phyloP scores from a whole-genome alignment of 2,113 vertebrate species.

The Brachypodius melanocephalos region DNA sequence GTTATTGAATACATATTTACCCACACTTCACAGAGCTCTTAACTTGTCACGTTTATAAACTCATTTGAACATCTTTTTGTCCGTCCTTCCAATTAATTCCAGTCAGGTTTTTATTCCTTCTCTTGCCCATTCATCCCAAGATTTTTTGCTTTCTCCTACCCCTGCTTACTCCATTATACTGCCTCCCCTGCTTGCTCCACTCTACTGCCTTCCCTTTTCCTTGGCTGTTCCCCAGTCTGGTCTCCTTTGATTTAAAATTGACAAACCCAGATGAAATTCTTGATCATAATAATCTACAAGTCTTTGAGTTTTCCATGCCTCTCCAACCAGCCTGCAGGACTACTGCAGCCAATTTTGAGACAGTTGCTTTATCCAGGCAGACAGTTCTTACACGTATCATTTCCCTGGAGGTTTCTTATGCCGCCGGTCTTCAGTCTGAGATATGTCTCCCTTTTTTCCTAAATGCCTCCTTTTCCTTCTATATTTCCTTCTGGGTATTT shows the following conservation, averaged over 20 bases:
- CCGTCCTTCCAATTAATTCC: background rate
- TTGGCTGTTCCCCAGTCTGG: background rate
- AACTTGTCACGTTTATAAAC: background rate
- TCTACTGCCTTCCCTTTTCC: background rate
- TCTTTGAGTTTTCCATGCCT: background rate
- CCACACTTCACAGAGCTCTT: background rate
- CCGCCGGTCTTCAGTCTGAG: background rate
- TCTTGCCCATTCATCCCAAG: background rate
- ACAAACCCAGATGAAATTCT: background rate
- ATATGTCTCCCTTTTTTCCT: background rate
- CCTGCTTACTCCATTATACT: background rate
- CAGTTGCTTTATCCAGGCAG: slow-evolving; percentile 6
- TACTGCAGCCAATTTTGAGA: background rate
- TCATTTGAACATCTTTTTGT: background rate
- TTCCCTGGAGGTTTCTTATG: slow-evolving; percentile 12
- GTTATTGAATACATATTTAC: background rate
- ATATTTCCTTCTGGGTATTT: background rate
- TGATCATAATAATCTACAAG: background rate
- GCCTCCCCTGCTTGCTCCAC: background rate
- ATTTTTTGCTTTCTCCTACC: background rate
- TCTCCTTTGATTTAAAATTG: background rate
- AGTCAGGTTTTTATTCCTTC: background rate
- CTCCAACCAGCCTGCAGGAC: background rate
- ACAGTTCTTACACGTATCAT: background rate
- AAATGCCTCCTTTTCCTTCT: background rate